Conservation (phyloP, 1,140 invertebrate genomes). For the Leguminivora glycinivorella region DNA sequence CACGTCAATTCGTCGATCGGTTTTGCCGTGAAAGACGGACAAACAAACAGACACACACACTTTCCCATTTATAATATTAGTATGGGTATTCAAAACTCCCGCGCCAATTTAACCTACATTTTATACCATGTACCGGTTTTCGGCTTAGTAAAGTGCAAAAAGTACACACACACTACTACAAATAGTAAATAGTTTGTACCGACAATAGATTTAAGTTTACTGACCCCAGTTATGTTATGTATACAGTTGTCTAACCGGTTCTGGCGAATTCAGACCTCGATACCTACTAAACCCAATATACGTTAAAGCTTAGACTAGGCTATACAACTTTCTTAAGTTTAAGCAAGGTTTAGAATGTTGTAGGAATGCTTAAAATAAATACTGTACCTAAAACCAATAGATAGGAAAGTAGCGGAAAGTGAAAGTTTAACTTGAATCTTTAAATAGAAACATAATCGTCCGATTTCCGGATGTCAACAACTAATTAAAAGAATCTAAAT, state of each 20-base stretch:
- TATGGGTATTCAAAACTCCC: background rate
- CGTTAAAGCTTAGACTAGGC: background rate
- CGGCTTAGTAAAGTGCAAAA: background rate
- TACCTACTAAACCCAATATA: constrained; percentile 16
- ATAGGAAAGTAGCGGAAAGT: no score
- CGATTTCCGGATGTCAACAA: no score
- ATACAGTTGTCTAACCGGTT: background rate
- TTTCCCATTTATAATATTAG: no score
- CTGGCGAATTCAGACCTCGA: background rate
- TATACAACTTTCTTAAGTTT: constrained; percentile 10
- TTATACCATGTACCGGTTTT: background rate
- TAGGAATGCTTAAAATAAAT: no score
- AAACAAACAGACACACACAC: no score
- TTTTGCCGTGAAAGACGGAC: no score
- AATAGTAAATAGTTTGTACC: background rate
- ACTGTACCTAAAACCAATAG: no score
- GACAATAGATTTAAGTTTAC: background rate
- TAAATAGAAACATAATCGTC: no score
- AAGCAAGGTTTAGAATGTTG: no score
- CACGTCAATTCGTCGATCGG: no score
- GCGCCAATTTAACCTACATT: background rate
- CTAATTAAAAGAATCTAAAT: no score
- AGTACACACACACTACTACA: background rate
- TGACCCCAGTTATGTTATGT: background rate
- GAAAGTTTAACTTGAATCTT: no score